These are phyloP conservation scores for Hypotaenidia philippensis DNA, from an alignment of 2,797 vertebrate species.

Conservation along the genomic window DNA sequence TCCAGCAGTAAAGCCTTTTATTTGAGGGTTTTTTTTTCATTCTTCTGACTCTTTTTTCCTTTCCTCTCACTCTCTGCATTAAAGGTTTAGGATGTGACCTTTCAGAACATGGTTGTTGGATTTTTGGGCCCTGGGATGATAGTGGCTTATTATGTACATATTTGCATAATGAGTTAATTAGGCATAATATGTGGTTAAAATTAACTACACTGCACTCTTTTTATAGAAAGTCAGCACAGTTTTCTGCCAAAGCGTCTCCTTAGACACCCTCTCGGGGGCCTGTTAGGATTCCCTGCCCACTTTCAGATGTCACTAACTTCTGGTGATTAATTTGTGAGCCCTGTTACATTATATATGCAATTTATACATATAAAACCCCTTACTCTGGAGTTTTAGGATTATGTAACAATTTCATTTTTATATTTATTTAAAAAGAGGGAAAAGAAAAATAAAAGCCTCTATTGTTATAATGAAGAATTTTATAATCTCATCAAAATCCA, in stretches of 20 bases:
- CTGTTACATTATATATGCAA: neutral
- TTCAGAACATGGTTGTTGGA: constrained; percentile 2
- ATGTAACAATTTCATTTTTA: neutral
- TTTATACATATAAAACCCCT: neutral
- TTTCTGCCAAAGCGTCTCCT: constrained; percentile 36
- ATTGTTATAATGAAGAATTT: neutral
- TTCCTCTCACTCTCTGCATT: neutral
- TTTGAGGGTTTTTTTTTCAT: neutral
- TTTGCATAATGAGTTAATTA: constrained; percentile 73
- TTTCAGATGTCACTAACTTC: constrained; percentile 24
- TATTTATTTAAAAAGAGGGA: neutral
- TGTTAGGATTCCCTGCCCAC: constrained; percentile 45
- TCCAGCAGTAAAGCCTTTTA: constrained; percentile 13
- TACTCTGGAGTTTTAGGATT: neutral
- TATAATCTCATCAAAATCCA: neutral
- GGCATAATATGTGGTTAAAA: constrained; percentile 58
- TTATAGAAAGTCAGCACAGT: constrained; percentile 46
- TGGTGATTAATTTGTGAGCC: constrained; percentile 32
- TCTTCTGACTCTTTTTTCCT: neutral
- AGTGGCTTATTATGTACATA: constrained; percentile 49
- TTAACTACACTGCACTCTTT: constrained; percentile 44
- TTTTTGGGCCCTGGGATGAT: constrained; percentile 37
- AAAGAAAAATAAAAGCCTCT: neutral
- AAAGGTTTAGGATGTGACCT: constrained; percentile 25
- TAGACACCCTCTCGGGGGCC: neutral